phyloP scores from a whole-genome alignment of 2,888 invertebrate species.

The Maniola hyperantus region DNA sequence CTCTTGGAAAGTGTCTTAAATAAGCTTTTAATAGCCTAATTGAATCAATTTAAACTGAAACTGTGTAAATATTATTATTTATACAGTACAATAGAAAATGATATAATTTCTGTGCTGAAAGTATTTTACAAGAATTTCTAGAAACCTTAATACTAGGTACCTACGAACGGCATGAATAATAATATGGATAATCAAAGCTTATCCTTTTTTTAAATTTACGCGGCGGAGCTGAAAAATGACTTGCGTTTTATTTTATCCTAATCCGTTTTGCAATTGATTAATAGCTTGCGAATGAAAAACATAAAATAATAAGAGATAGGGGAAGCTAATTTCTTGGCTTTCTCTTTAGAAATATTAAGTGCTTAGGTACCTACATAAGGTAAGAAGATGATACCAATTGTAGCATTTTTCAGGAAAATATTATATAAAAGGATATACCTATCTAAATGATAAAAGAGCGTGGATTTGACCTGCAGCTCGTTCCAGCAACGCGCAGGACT shows the following conservation, averaged over 20 bases:
- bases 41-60: no score
- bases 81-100: background rate
- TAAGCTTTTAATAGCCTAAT: no score
- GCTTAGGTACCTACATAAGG: no score
- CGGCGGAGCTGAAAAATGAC: slow-evolving; percentile 24
- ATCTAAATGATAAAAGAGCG: no score
- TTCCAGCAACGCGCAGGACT: no score
- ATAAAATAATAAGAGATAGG: slow-evolving; percentile 17
- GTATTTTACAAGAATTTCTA: background rate
- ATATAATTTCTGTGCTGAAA: background rate
- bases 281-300: slow-evolving; percentile 24
- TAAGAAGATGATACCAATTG: background rate
- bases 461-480: no score
- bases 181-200: slow-evolving; percentile 8
- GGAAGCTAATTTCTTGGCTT: slow-evolving; percentile 12
- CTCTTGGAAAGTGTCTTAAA: no score
- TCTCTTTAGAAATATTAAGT: background rate
- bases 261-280: slow-evolving; percentile 24
- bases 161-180: slow-evolving; percentile 2
- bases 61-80: no score
- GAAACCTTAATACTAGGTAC: background rate
- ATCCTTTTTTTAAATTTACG: slow-evolving; percentile 19
- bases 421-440: no score
- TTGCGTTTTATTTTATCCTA: slow-evolving; percentile 23
- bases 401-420: background rate